Evolutionary conservation across 2,113 vertebrate species (phyloP).

Genomic region (Peromyscus leucopus): DNA sequence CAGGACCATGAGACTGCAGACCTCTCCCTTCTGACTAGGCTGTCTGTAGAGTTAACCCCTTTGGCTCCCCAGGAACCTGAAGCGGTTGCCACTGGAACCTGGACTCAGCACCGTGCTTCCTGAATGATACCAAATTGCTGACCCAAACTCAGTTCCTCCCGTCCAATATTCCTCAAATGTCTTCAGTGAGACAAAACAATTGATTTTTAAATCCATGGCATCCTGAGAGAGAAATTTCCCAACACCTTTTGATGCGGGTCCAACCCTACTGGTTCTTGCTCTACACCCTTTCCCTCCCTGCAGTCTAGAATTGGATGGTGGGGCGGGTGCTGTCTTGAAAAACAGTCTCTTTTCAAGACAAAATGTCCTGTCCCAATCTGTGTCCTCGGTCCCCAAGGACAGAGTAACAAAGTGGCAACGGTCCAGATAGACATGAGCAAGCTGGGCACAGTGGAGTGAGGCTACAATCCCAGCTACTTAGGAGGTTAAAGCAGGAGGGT

Average conservation of each 20-base stretch:
- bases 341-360: not conserved
- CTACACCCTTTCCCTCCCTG: not conserved
- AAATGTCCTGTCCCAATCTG: not conserved
- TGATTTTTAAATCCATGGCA: conserved; percentile 41
- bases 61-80: not conserved
- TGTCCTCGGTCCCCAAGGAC: not conserved
- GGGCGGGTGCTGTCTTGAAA: not conserved
- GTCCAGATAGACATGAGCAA: not conserved
- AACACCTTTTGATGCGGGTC: not conserved
- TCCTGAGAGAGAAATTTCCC: conserved; percentile 1
- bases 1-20: not conserved
- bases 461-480: not conserved
- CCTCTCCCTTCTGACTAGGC: not conserved
- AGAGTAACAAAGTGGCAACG: not conserved
- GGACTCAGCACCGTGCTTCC: not conserved
- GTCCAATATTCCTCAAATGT: not conserved
- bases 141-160: not conserved
- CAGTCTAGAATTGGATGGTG: not conserved
- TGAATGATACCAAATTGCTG: not conserved
- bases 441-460: not conserved
- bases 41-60: not conserved
- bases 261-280: not conserved
- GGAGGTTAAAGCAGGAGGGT: not conserved
- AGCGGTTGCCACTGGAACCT: not conserved
- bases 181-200: not conserved